phyloP scores from a whole-genome alignment of 2,113 vertebrate species.

The Martes martes region DNA sequence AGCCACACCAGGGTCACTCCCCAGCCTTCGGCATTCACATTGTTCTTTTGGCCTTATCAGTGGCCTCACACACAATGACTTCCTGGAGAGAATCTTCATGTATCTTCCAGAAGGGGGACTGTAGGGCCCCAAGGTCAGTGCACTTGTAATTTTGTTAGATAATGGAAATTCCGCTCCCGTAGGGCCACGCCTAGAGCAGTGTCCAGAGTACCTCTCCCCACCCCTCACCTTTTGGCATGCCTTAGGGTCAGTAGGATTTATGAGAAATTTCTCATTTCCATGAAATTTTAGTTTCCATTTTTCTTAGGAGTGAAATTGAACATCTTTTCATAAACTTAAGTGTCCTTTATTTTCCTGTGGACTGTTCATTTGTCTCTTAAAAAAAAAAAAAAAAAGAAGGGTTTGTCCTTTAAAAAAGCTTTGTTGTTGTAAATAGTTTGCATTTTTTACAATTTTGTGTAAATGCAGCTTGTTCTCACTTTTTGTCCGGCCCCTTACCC shows the following conservation, averaged over 20 bases:
- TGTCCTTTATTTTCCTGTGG: not conserved
- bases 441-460: not conserved
- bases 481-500: not conserved
- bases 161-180: not conserved
- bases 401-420: not conserved
- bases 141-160: not conserved
- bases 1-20: not conserved
- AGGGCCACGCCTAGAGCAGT: not conserved
- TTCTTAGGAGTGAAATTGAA: not conserved
- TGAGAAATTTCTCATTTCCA: not conserved
- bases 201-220: not conserved
- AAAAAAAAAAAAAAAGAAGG: not conserved
- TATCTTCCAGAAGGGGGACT: not conserved
- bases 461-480: not conserved
- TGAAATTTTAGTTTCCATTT: not conserved
- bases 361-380: not conserved
- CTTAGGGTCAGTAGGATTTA: not conserved
- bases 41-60: not conserved
- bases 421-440: not conserved
- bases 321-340: not conserved
- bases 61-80: not conserved
- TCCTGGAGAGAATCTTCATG: not conserved
- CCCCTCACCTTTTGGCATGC: not conserved
- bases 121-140: not conserved
- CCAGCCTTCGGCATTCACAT: not conserved